Base-by-base conservation (phyloP, 1,140 invertebrate species). In the Bacillus rossius region DNA sequence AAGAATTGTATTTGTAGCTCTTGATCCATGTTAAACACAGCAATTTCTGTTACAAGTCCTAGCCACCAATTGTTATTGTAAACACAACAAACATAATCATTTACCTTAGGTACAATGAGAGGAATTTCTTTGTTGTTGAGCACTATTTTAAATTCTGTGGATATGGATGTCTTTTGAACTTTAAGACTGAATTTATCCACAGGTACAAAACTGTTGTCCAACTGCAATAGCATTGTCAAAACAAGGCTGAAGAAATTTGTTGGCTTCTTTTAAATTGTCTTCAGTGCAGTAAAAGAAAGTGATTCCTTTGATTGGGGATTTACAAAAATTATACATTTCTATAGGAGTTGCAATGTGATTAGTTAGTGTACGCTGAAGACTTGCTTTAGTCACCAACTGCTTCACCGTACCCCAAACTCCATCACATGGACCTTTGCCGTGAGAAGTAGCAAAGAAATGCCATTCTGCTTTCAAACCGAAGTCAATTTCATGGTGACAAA, bases 381-480 rank as follows among this genome's bases (percentile, higher is more conserved):
- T 64, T 26, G 63, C 63, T 41, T 41, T 61, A 8, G 60, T 29
- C 10, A 49, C 57, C n/a, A 38, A 22, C 16, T 53, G 43, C 43
- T 68, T 64, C 1, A 65, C 55, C 38, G 54, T 47, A 17, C 59
- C 66, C 4, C 55, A 52, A 14, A 67, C 50, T 16, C 65, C 63
- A 58, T 69, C 67, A 50, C 67, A 67, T 22, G 56, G 37, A 16
- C 61, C 19, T 65, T 69, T 69, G 14, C 71, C 71, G 61, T 71
- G 71, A 16, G 63, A 25, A 20, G 69, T 69, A 13, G 67, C 69
- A 53, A 62, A 72, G 56, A 72, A 71, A 50, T 64, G 45, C 64
- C 69, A 71, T 55, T 72, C 64, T 22, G 69, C 66, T 17, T 69
- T 53, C 1, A 70, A 38, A n/a, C 40, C 48, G 62, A 70, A 74